Evolutionary conservation across 2,888 invertebrate genomes (phyloP).

Genomic region (Trissolcus japonicus): DNA sequence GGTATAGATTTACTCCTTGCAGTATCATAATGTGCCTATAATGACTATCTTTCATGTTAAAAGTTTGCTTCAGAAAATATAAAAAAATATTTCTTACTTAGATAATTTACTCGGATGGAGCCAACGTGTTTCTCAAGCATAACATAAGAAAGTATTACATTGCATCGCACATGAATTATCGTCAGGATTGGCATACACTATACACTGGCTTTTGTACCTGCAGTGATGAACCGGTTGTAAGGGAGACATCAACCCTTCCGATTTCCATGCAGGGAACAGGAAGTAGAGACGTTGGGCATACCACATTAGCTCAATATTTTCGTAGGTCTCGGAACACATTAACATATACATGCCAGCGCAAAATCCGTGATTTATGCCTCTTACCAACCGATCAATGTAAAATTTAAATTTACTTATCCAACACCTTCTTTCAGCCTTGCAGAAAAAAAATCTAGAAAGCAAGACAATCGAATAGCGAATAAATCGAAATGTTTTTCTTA

Average conservation of each 20-base stretch:
- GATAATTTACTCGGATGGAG: too few species aligned
- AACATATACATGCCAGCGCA: slow-evolving; percentile 5
- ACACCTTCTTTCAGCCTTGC: not conserved
- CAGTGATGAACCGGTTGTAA: slow-evolving; percentile 24
- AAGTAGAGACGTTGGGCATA: slow-evolving; percentile 13
- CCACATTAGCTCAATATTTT: slow-evolving; percentile 40
- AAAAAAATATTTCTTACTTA: too few species aligned
- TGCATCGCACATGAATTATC: slow-evolving; percentile 7
- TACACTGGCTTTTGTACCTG: slow-evolving; percentile 41
- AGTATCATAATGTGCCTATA: too few species aligned
- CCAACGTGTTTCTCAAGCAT: not conserved
- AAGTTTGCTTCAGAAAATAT: too few species aligned
- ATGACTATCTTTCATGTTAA: too few species aligned
- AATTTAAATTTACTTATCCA: slow-evolving; percentile 1
- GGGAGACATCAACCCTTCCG: slow-evolving; percentile 36
- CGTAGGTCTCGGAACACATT: slow-evolving; percentile 11
- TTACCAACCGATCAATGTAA: not conserved
- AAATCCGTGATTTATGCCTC: too few species aligned
- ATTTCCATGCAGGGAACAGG: slow-evolving; percentile 35
- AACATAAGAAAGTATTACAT: slow-evolving; percentile 1
- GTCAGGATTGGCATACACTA: slow-evolving; percentile 18
- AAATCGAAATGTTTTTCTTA: slow-evolving; percentile 22
- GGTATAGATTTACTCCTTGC: too few species aligned
- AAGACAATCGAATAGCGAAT: not conserved
- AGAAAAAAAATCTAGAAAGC: too few species aligned